Conservation (phyloP, 2,888 invertebrate species). For the Oxycera nigricornis region DNA sequence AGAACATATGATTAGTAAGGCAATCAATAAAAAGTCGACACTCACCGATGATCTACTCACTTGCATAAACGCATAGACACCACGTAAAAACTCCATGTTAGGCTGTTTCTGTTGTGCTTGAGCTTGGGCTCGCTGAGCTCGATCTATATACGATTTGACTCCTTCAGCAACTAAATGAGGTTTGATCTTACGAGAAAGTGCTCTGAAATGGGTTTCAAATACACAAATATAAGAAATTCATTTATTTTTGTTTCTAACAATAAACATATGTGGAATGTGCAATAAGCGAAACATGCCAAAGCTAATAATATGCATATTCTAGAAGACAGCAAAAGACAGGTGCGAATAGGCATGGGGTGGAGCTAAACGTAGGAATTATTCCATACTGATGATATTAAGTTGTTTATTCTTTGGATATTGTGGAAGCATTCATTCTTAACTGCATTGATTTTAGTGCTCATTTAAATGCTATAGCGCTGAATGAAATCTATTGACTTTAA, state of each 20-base stretch:
- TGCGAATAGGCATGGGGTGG: too few species aligned
- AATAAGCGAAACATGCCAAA: background rate
- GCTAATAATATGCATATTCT: too few species aligned
- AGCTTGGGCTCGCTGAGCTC: conserved; percentile 56
- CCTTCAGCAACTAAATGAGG: conserved; percentile 62
- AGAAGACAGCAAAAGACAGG: too few species aligned
- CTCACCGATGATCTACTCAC: conserved; percentile 65
- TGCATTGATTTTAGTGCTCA: too few species aligned
- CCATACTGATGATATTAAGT: too few species aligned
- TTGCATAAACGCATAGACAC: conserved; percentile 65
- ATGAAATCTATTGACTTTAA: too few species aligned
- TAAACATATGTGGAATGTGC: background rate
- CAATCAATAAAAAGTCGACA: conserved; percentile 60
- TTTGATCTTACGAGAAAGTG: conserved; percentile 61
- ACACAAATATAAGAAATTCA: background rate
- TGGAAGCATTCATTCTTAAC: too few species aligned
- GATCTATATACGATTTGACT: conserved; percentile 61
- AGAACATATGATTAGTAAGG: conserved; percentile 62
- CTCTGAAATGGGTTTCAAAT: conserved; percentile 50
- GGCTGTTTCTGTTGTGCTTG: conserved; percentile 58
- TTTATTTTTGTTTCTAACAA: background rate
- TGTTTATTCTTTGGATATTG: too few species aligned
- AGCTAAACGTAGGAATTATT: too few species aligned
- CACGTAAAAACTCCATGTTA: conserved; percentile 65
- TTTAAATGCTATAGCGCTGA: too few species aligned